These are phyloP conservation scores for Planiliza haematocheilus DNA, from an alignment of 2,113 vertebrate genomes.

Conservation along the genomic window DNA sequence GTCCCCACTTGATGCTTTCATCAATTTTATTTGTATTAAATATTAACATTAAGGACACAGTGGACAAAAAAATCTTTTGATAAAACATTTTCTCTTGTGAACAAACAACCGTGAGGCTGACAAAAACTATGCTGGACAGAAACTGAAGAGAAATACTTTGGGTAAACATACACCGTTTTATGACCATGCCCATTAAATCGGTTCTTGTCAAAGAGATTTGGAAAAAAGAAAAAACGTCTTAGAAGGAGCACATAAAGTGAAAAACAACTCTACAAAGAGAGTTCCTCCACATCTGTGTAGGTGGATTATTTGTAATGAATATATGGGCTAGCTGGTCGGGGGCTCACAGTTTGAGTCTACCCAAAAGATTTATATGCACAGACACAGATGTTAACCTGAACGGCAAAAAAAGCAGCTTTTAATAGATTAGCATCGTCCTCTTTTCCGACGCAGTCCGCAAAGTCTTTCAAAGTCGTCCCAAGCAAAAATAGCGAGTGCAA, in stretches of 20 bases:
- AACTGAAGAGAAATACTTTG: conserved; percentile 46
- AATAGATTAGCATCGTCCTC: conserved; percentile 27
- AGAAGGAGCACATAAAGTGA: conserved; percentile 7
- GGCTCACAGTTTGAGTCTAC: conserved; percentile 19
- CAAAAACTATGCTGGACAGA: conserved; percentile 29
- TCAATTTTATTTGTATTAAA: conserved; percentile 71
- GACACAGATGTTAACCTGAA: conserved; percentile 32
- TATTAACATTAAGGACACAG: conserved; percentile 61
- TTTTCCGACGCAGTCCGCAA: conserved; percentile 23
- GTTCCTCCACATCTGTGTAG: neutral
- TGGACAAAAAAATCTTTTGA: conserved; percentile 60
- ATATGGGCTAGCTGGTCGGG: conserved; percentile 5
- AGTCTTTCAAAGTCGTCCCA: conserved; percentile 31
- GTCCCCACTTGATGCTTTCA: conserved; percentile 9
- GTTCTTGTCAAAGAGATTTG: conserved; percentile 21
- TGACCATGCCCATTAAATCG: conserved; percentile 22
- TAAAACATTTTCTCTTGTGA: conserved; percentile 54
- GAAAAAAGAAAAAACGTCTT: neutral
- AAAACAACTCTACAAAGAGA: conserved; percentile 10
- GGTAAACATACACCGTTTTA: conserved; percentile 46
- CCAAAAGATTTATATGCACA: conserved; percentile 26
- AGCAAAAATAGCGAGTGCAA: conserved; percentile 33
- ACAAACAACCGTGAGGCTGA: conserved; percentile 52
- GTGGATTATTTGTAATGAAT: conserved; percentile 10
- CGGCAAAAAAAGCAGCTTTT: conserved; percentile 52